A percentile compares a stretch with the other conserved stretches of the same genome.
Conservation (phyloP, 2,113 vertebrate species). For the Prunella himalayana region DNA sequence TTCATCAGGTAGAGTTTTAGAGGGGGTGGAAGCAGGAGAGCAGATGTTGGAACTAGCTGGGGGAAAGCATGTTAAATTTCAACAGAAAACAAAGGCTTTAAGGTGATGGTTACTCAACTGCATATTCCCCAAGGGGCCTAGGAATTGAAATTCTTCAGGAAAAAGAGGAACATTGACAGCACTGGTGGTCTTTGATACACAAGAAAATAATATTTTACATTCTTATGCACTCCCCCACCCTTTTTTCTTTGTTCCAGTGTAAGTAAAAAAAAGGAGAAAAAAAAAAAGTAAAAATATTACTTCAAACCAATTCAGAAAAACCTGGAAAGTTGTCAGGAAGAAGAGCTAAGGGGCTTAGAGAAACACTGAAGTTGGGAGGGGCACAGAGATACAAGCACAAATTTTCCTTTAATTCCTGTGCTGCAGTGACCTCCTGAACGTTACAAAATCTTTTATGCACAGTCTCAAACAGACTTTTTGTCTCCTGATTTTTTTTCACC, state of each 20-base stretch:
- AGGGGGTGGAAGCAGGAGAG: not conserved
- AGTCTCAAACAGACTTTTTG: not conserved
- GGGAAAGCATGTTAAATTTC: conserved; percentile 1
- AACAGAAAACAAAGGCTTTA: conserved; percentile 4
- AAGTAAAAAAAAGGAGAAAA: not conserved
- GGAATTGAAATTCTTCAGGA: conserved; percentile 24
- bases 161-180: conserved; percentile 9
- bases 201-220: conserved; percentile 47
- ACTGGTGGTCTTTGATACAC: conserved; percentile 34
- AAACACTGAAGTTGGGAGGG: not conserved
- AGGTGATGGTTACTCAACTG: not conserved
- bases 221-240: not conserved
- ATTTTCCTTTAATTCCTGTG: not conserved
- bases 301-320: conserved; percentile 39
- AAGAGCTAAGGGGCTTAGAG: not conserved
- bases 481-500: not conserved
- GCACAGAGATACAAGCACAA: not conserved
- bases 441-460: not conserved
- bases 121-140: not conserved
- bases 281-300: not conserved
- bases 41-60: not conserved
- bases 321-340: not conserved
- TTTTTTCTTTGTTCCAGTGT: not conserved
- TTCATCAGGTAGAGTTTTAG: not conserved
- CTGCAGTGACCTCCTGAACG: not conserved